Base-by-base conservation (phyloP, 2,113 vertebrate genomes). In the Lates calcarifer region DNA sequence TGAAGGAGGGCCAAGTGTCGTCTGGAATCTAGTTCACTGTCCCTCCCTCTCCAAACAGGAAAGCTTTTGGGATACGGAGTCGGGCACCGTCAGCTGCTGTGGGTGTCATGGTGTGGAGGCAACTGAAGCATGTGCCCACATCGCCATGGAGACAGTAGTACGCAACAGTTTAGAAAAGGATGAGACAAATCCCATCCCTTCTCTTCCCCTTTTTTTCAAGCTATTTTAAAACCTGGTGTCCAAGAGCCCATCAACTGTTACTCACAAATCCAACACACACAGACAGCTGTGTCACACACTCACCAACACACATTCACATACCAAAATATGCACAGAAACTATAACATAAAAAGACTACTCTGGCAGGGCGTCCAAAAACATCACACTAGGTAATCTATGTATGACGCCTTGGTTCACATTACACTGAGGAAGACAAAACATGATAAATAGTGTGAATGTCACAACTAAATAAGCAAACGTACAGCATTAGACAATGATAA, bases 1-100 rank as follows among this genome's bases (percentile, higher is more conserved):
- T 90, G 75, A 90, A 89, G 85, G 85, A 82, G 82, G 81, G 90
- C 90, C 91, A 91, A 91, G 83, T 88, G 75, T 91, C 87, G 31
- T 69, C 82, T 86, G 79, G 68, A 93, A 93, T 93, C 90, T 86
- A 82, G 83, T 83, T 81, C 84, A 86, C 68, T 86, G 85, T 86
- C 87, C 79, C 80, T 88, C 77, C 70, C 60, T 87, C 79, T 91
- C 79, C 73, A 80, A 90, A 84, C 77, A 35, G 67, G 43, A 68
- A 82, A 81, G 79, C 75, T 90, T 85, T 74, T 75, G 77, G 89
- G 87, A 88, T 71, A 57, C 39, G 43, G 51, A 87, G 67, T 33
- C 31, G 63, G 78, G 82, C 82, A 56, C 47, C 60, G 18, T 84
- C 66, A 83, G 84, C 81, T 81, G 80, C 77, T 81, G 82, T 77